Evolutionary conservation across 2,113 vertebrate genomes (phyloP), one percentile per base, ranked within the genome.

Genomic region (Apistogramma diplotaenia): DNA sequence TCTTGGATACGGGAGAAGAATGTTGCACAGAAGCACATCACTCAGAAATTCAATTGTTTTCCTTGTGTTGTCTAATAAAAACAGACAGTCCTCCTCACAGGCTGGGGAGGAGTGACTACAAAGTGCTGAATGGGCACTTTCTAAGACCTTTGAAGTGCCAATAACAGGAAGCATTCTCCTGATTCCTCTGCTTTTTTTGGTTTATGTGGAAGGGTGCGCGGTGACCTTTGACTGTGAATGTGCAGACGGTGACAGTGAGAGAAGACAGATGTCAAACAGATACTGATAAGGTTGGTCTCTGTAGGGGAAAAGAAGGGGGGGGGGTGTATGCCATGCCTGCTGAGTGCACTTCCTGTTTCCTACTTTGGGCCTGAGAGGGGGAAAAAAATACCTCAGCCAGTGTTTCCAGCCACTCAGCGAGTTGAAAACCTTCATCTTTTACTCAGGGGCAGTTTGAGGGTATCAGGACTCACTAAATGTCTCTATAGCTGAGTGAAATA

Each of bases 311-410:
- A 37, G 33, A 9, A 35, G 5, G 8, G 9, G 2, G 1, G 33
- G 33, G 33, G 33, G 60, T 10, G n/a, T 78, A 65, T 2, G 8
- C 8, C 35, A 27, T 19, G 21, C 74, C 73, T 57, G 81, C 89
- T 85, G 80, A 92, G 65, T 80, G 81, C n/a, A 78, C 83, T 91
- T 93, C 92, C 92, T 82, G 85, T 89, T 93, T 93, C 87, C 90
- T 90, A 90, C 70, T 61, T 57, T 43, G 70, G 40, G 74, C 15
- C 10, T 74, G 61, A 35, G 8, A 35, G 33, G 59, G 55, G 49
- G 31, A 74, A 74, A 27, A 58, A 72, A 72, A 29, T 1, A 53
- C 55, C 6, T 6, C 29, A n/a, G 19, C 5, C 49, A 31, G 70
- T 74, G 74, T 90, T 80, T 89, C 80, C 83, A 79, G 74, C 77